phyloP scores from a whole-genome alignment of 2,888 invertebrate genomes.

The Lithophane ornitopus region DNA sequence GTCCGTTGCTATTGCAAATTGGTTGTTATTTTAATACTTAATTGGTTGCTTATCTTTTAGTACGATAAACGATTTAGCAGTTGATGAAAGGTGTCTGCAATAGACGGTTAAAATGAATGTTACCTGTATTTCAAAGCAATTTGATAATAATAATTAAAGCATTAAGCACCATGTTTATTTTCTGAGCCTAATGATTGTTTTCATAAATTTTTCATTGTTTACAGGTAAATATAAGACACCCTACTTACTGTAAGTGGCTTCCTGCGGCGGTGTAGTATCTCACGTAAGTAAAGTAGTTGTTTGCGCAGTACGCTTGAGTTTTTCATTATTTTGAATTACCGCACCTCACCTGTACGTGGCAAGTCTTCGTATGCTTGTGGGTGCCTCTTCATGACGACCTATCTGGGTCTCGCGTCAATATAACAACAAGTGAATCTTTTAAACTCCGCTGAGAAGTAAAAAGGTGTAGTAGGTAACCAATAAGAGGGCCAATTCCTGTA shows the following conservation, averaged over 20 bases:
- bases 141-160: not conserved
- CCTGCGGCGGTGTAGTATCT: not conserved
- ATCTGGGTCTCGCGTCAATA: too few relatives aligned
- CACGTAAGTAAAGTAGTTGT: slow-evolving; percentile 2
- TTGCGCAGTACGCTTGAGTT: not conserved
- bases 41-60: not conserved
- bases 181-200: slow-evolving; percentile 20
- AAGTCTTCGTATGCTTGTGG: not conserved
- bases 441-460: not conserved
- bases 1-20: not conserved
- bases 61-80: not conserved
- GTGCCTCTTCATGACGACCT: not conserved
- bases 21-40: not conserved
- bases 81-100: not conserved
- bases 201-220: slow-evolving; percentile 36
- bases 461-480: not conserved
- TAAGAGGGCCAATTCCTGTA: not conserved
- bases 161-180: slow-evolving; percentile 1
- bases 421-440: too few relatives aligned
- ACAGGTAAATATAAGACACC: slow-evolving; percentile 47
- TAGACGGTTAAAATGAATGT: not conserved
- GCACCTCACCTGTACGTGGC: not conserved
- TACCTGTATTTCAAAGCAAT: not conserved
- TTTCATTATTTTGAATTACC: slow-evolving; percentile 1
- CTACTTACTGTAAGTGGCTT: slow-evolving; percentile 20